A percentile compares a stretch with the other conserved stretches of the same genome.
These are phyloP conservation scores for Ambastaia sidthimunki DNA, from an alignment of 2,797 vertebrate genomes.

Conservation along the genomic window DNA sequence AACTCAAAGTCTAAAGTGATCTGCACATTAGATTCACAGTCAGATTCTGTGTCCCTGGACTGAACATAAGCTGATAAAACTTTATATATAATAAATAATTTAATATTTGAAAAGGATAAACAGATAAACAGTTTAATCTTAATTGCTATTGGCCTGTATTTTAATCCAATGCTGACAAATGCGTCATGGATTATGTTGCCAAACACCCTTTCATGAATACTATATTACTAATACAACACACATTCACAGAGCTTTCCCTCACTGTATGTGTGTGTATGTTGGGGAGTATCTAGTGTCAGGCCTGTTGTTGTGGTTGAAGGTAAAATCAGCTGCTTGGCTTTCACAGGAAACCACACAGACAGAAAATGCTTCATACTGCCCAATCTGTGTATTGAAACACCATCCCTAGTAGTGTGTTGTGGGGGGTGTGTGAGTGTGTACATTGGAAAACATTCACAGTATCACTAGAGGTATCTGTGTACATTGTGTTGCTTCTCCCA, in stretches of 20 bases:
- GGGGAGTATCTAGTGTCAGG: conserved; percentile 62
- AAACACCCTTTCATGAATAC: not conserved
- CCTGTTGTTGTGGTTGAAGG: conserved; percentile 59
- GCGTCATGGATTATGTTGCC: not conserved
- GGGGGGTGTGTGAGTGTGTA: conserved; percentile 51
- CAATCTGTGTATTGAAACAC: conserved; percentile 62
- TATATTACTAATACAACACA: not conserved
- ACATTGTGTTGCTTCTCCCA: conserved; percentile 60
- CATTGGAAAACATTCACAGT: conserved; percentile 64
- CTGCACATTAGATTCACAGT: conserved; percentile 34
- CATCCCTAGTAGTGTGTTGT: conserved; percentile 52
- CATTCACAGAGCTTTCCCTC: not conserved
- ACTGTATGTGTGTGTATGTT: conserved; percentile 48
- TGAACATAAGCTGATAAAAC: conserved; percentile 14
- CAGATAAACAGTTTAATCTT: not conserved
- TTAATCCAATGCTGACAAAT: not conserved
- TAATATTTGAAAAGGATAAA: not conserved
- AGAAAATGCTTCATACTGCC: conserved; percentile 59
- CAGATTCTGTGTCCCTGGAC: conserved; percentile 4
- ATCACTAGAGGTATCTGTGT: conserved; percentile 62
- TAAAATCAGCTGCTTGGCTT: conserved; percentile 65
- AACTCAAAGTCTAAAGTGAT: conserved; percentile 59
- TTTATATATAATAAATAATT: not conserved
- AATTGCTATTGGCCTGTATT: conserved; percentile 2
- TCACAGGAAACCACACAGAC: conserved; percentile 70